Evolutionary conservation across 2,113 vertebrate species (phyloP).

Genomic region (Ailurus styani): DNA sequence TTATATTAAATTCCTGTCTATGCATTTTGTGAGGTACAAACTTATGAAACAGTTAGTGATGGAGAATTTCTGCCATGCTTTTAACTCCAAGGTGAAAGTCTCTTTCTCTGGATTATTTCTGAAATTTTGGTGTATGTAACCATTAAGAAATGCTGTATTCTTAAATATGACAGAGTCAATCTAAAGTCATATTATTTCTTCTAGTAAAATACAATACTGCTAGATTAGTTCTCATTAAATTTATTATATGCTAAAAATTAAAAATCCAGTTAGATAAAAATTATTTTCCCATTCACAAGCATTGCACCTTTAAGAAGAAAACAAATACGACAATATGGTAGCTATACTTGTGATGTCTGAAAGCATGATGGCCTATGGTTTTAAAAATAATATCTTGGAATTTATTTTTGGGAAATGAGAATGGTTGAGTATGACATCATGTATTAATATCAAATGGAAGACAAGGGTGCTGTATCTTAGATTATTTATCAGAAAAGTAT

Average conservation of each 20-base stretch:
- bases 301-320: slow-evolving; percentile 82
- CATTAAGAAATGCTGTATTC: slow-evolving; percentile 80
- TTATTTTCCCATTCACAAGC: slow-evolving; percentile 73
- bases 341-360: slow-evolving; percentile 79
- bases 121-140: slow-evolving; percentile 80
- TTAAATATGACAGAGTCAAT: slow-evolving; percentile 80
- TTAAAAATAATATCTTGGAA: slow-evolving; percentile 80
- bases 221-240: slow-evolving; percentile 77
- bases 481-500: slow-evolving; percentile 86
- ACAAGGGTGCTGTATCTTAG: slow-evolving; percentile 83
- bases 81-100: slow-evolving; percentile 85
- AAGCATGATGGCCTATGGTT: slow-evolving; percentile 80
- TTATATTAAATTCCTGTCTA: slow-evolving; percentile 91
- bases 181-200: slow-evolving; percentile 81
- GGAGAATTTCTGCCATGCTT: slow-evolving; percentile 86
- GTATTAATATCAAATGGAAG: slow-evolving; percentile 79
- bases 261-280: slow-evolving; percentile 72
- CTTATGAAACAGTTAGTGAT: slow-evolving; percentile 87
- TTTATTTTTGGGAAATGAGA: slow-evolving; percentile 80
- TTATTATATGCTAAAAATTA: slow-evolving; percentile 76
- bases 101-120: slow-evolving; percentile 83
- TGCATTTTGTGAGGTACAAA: slow-evolving; percentile 90
- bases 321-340: slow-evolving; percentile 73
- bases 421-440: slow-evolving; percentile 81
- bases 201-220: slow-evolving; percentile 77